phyloP scores from a whole-genome alignment of 2,797 vertebrate genomes.

The Natrix natrix region DNA sequence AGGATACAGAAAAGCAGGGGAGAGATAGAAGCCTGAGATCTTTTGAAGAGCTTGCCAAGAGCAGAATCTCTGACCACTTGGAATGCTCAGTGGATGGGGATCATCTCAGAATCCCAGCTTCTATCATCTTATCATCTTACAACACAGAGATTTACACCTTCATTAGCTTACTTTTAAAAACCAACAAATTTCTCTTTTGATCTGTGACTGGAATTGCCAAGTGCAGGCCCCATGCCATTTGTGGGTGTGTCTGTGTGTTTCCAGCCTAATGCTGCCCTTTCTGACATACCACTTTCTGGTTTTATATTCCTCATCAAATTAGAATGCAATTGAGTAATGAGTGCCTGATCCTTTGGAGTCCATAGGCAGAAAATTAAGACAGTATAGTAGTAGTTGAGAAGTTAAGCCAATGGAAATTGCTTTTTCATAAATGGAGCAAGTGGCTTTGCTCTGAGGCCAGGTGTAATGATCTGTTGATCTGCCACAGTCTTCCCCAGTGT shows the following conservation, averaged over 20 bases:
- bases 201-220: background rate
- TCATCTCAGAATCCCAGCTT: background rate
- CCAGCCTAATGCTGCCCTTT: background rate
- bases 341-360: constrained; percentile 32
- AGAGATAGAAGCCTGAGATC: background rate
- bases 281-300: background rate
- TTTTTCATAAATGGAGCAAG: background rate
- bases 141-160: rapidly evolving
- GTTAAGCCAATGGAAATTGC: background rate
- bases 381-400: constrained; percentile 20
- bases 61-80: background rate
- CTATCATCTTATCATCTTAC: rapidly evolving
- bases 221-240: rapidly evolving
- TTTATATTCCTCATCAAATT: constrained; percentile 27
- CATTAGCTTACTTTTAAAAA: background rate
- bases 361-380: constrained; percentile 14
- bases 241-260: background rate
- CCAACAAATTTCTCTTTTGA: background rate
- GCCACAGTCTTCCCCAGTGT: background rate
- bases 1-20: background rate
- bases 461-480: background rate
- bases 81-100: rapidly evolving
- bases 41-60: background rate
- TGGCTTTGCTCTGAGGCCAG: background rate
- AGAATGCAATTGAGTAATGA: constrained; percentile 25